Evolutionary conservation across 2,113 vertebrate genomes (phyloP), one percentile per base, ranked within the genome.

Genomic region (Isichthys henryi): DNA sequence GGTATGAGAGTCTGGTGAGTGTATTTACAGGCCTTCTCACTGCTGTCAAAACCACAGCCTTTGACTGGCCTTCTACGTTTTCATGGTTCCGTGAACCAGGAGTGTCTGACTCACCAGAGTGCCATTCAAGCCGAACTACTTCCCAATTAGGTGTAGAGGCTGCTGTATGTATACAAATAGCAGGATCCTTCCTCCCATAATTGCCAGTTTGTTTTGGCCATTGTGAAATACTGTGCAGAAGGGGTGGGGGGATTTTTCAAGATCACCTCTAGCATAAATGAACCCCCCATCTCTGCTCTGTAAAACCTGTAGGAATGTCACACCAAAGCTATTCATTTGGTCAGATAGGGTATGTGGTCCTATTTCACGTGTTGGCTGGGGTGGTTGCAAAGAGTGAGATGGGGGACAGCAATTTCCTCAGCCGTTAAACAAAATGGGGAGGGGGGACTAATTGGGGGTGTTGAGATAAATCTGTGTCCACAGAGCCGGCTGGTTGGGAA

Each of bases 51-150:
- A 35, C 45, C 48, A 4, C 45, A 17, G n/a, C 21, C 39, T 70
- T 35, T 66, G 17, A 10, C 46, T 19, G 31, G 5, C 35, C 58
- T 35, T 80, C 83, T 2, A 45, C 84, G 19, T 23, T 43, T 31
- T 80, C 8, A 50, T 45, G 27, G 62, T 58, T 43, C 52, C n/a
- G 13, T 31, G 56, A 1, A 66, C 27, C 48, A 21, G 70, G 86
- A 87, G 23, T 13, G 19, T 19, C 88, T 66, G 86, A 82, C 85
- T 88, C 43, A 39, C 43, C 4, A 90, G 86, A 89, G 89, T 7
- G 7, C 11, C 88, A 9, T 87, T 90, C 23, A 62, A 49, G 82
- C 90, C 31, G 82, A 88, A 66, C 90, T 90, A 83, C 27, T 74
- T 87, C 74, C 66, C 86, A 7, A 84, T 86, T 87, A 85, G 31